A percentile compares a stretch with the other conserved stretches of the same genome.
phyloP scores from a whole-genome alignment of 2,797 vertebrate genomes.

The Crypturellus tataupa region DNA sequence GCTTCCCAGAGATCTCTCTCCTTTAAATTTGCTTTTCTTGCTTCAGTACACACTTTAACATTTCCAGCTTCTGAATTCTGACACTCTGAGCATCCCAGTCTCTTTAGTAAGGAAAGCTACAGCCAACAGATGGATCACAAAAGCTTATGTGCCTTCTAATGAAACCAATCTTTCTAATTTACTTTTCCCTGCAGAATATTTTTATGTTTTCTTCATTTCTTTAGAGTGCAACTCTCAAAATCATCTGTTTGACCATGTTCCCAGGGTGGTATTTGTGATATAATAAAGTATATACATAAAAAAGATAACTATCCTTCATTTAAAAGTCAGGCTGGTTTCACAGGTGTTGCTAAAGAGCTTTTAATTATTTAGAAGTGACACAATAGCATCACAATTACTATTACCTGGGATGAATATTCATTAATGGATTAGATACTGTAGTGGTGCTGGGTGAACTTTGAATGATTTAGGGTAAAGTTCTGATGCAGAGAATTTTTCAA shows the following conservation, averaged over 20 bases:
- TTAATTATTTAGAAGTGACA: conserved; percentile 59
- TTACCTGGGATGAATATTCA: conserved; percentile 67
- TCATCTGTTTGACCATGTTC: conserved; percentile 70
- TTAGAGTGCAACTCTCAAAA: conserved; percentile 56
- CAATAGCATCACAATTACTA: conserved; percentile 3
- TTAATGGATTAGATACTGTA: neutral
- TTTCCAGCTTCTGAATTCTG: conserved; percentile 50
- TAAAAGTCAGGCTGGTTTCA: conserved; percentile 57
- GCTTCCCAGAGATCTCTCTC: neutral
- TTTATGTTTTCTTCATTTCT: conserved; percentile 60
- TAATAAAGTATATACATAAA: conserved; percentile 71
- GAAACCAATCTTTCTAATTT: conserved; percentile 75
- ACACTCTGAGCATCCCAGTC: conserved; percentile 41
- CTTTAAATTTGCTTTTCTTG: neutral
- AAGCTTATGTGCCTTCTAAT: conserved; percentile 69
- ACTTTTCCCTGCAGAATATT: conserved; percentile 62
- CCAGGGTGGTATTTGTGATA: conserved; percentile 53
- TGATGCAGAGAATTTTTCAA: neutral
- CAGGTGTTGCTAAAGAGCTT: conserved; percentile 50
- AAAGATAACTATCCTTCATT: conserved; percentile 31
- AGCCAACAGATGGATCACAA: conserved; percentile 74
- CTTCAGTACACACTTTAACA: conserved; percentile 27
- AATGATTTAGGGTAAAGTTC: neutral
- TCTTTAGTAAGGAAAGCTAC: conserved; percentile 48
- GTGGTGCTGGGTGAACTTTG: neutral